Conservation (phyloP, 2,113 vertebrate species). For the Hassar affinis region DNA sequence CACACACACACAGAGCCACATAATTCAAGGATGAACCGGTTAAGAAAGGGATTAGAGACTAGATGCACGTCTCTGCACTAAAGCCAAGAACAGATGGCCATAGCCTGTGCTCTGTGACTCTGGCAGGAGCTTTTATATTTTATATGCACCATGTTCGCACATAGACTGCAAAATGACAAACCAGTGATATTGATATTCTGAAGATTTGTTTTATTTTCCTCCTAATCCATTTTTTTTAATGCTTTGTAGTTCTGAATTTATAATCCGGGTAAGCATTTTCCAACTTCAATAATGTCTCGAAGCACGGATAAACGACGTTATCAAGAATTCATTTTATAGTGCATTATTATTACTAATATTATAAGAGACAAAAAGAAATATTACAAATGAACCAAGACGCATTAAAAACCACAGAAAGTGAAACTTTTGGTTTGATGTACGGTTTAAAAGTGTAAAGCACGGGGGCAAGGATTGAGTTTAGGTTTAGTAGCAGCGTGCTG, state of each 20-base stretch:
- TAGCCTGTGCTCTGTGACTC: slow-evolving; percentile 10
- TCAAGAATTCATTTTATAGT: not conserved
- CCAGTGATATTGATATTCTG: not conserved
- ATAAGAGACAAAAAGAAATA: too few relatives aligned
- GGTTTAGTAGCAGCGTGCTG: not conserved
- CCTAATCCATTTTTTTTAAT: not conserved
- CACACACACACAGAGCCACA: too few relatives aligned
- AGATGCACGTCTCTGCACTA: slow-evolving; percentile 11
- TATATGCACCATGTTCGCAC: not conserved
- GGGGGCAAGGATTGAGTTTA: not conserved
- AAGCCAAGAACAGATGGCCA: slow-evolving; percentile 40
- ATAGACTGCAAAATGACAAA: not conserved
- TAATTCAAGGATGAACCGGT: not conserved
- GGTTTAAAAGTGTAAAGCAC: too few relatives aligned
- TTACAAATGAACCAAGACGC: too few relatives aligned
- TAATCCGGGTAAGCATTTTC: not conserved
- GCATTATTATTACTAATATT: too few relatives aligned
- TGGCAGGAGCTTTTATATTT: not conserved
- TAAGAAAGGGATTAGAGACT: slow-evolving; percentile 28
- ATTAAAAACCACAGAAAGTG: too few relatives aligned
- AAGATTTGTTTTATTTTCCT: not conserved
- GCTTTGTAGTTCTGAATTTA: not conserved
- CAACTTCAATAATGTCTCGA: not conserved
- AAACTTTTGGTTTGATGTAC: not conserved
- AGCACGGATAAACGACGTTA: not conserved